These are phyloP conservation scores for Sminthurinus aureus DNA, from an alignment of 2,888 invertebrate species.

Conservation along the genomic window DNA sequence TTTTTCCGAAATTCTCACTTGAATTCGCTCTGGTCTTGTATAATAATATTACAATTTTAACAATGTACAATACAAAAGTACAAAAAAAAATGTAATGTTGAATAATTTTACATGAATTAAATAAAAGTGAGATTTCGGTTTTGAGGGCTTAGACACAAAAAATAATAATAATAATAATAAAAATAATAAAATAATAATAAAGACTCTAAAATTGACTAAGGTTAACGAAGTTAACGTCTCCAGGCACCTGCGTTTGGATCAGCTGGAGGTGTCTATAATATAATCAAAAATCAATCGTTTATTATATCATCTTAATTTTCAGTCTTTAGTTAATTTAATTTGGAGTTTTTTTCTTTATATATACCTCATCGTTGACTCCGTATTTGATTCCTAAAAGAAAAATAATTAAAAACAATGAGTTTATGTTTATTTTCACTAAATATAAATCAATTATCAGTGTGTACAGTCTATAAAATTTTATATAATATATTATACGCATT, in stretches of 20 bases:
- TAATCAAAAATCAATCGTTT: no score
- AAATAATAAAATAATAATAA: constrained; percentile 34
- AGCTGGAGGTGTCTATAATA: constrained; percentile 51
- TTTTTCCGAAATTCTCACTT: background rate
- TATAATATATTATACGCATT: background rate
- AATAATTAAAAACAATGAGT: no score
- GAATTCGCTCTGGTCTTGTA: background rate
- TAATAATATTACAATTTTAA: background rate
- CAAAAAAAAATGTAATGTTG: background rate
- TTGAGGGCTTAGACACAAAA: background rate
- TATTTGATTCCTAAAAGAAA: constrained; percentile 60
- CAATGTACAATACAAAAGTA: background rate
- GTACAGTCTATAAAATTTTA: background rate
- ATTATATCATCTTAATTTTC: no score
- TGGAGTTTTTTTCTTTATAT: no score
- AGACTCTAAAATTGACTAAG: constrained; percentile 44
- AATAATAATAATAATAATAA: constrained; percentile 13
- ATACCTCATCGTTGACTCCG: constrained; percentile 59
- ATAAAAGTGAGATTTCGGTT: background rate
- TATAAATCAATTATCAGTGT: background rate
- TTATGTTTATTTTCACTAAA: no score
- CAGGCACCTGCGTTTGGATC: constrained; percentile 40
- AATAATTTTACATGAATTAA: background rate
- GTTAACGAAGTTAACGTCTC: constrained; percentile 34
- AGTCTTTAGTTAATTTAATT: no score